These are phyloP conservation scores for Drosophila prolongata DNA, from an alignment of 2,888 invertebrate species.

Conservation along the genomic window DNA sequence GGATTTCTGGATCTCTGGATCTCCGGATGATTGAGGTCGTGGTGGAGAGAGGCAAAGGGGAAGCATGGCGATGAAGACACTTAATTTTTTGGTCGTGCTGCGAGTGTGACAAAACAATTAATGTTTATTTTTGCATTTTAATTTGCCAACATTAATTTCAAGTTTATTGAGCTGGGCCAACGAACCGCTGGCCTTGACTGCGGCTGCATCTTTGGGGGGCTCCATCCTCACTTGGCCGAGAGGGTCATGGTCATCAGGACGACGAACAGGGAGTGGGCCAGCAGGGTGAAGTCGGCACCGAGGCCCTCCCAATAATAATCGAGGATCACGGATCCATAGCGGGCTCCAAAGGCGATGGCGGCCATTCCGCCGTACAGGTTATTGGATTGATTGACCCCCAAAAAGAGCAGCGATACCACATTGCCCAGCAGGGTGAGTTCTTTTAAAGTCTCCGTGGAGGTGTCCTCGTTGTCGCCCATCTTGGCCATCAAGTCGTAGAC, in stretches of 20 bases:
- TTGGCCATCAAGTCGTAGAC: constrained; percentile 65
- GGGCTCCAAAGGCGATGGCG: constrained; percentile 57
- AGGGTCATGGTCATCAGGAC: constrained; percentile 59
- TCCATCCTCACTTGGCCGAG: constrained; percentile 37
- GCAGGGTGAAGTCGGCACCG: constrained; percentile 53
- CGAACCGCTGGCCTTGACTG: constrained; percentile 63
- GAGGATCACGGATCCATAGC: constrained; percentile 62
- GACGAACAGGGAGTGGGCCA: constrained; percentile 61
- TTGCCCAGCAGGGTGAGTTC: constrained; percentile 77
- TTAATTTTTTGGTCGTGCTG: constrained; percentile 50
- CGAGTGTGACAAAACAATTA: constrained; percentile 71
- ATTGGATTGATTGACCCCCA: constrained; percentile 70
- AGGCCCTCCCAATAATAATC: constrained; percentile 62
- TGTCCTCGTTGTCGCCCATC: constrained; percentile 57
- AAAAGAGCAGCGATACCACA: constrained; percentile 72
- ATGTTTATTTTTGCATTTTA: constrained; percentile 81
- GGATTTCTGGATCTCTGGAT: constrained; percentile 18
- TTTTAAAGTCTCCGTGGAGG: constrained; percentile 61
- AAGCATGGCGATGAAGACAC: constrained; percentile 21
- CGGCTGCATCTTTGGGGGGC: background rate
- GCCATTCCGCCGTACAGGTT: constrained; percentile 65
- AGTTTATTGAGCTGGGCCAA: constrained; percentile 75
- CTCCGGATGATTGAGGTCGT: constrained; percentile 14
- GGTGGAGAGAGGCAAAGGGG: background rate
- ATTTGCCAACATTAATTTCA: constrained; percentile 79